These are phyloP conservation scores for Dicranocentrus wangi DNA, from an alignment of 2,888 invertebrate species.

Conservation along the genomic window DNA sequence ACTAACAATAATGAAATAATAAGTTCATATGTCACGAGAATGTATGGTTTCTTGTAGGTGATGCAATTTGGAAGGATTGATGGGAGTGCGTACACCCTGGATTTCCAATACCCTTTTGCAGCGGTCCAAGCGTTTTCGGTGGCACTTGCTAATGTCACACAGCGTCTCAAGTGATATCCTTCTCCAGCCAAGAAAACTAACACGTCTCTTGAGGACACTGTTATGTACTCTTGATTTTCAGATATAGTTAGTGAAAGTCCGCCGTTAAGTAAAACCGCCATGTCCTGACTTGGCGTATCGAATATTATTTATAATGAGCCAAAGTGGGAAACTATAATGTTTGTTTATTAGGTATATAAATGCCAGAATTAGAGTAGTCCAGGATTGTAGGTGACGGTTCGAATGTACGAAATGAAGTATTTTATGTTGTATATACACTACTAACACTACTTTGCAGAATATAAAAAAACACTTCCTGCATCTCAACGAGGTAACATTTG, in stretches of 20 bases:
- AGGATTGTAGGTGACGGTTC: too few species aligned
- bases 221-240: conserved; percentile 36
- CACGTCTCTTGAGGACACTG: conserved; percentile 31
- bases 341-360: background rate
- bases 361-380: too few species aligned
- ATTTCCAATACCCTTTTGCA: conserved; percentile 99
- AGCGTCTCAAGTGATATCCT: conserved; percentile 85
- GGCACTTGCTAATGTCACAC: conserved; percentile 96
- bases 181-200: conserved; percentile 34
- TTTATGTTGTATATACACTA: too few species aligned
- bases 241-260: background rate
- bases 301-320: background rate
- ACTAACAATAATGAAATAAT: conserved; percentile 3
- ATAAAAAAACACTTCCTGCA: too few species aligned
- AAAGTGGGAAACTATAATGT: background rate
- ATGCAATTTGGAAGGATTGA: conserved; percentile 99
- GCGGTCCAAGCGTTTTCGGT: conserved; percentile 99
- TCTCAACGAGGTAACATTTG: too few species aligned
- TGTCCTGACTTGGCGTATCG: too few species aligned
- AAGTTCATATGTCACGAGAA: background rate
- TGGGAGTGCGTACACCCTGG: conserved; percentile 97
- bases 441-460: too few species aligned
- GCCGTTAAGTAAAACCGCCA: background rate
- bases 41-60: conserved; percentile 80
- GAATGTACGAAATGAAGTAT: too few species aligned